Evolutionary conservation across 2,797 vertebrate species (phyloP).

Genomic region (Arctocebus calabarensis): DNA sequence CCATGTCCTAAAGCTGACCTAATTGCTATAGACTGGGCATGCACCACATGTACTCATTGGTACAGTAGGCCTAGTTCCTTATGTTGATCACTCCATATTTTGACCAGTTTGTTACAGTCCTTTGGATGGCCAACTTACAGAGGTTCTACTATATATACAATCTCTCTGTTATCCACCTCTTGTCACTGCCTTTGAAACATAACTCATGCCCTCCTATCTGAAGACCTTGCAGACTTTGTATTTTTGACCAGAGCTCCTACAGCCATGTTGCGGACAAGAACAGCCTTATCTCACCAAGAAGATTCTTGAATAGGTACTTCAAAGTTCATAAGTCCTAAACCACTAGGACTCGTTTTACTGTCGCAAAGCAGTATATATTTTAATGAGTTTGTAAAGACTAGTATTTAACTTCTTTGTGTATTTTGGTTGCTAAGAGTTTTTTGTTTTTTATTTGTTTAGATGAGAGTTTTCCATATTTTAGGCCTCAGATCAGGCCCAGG

Average conservation of each 20-base stretch:
- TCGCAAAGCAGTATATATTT: conserved; percentile 1
- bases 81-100: no score
- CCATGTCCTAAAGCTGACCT: no score
- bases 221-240: not conserved
- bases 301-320: not conserved
- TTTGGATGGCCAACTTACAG: no score
- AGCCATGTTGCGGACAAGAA: not conserved
- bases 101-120: no score
- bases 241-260: not conserved
- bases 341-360: conserved; percentile 6
- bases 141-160: no score
- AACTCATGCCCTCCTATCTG: not conserved
- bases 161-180: not conserved
- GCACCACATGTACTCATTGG: no score
- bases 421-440: not conserved
- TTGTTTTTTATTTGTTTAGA: not conserved
- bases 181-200: not conserved
- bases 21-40: no score
- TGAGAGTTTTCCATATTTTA: not conserved
- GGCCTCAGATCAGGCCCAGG: not conserved
- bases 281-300: not conserved
- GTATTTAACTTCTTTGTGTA: not conserved
- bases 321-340: not conserved
- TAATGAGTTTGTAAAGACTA: conserved; percentile 6
- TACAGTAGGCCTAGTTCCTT: no score